phyloP scores from a whole-genome alignment of 1,140 invertebrate species.

The Carcinoscorpius rotundicauda region DNA sequence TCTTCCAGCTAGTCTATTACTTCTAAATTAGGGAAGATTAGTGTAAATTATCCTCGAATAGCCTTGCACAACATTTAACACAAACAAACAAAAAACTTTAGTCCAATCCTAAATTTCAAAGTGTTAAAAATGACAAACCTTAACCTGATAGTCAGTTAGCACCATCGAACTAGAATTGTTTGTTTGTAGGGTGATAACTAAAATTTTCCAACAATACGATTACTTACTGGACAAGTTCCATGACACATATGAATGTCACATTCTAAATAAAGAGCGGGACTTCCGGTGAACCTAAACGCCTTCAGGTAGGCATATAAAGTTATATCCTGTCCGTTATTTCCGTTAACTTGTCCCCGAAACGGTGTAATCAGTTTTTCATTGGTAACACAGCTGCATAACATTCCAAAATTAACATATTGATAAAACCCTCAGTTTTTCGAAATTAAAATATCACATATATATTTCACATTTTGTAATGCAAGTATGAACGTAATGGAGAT shows the following conservation, averaged over 20 bases:
- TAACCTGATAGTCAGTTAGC: too few relatives aligned
- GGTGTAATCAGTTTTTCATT: constrained; percentile 84
- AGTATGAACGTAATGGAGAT: not conserved
- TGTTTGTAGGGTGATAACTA: constrained; percentile 1
- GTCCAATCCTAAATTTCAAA: too few relatives aligned
- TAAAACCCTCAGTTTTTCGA: too few relatives aligned
- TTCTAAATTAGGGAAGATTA: too few relatives aligned
- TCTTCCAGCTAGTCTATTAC: too few relatives aligned
- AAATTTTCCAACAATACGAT: not conserved
- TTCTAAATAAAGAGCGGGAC: constrained; percentile 83
- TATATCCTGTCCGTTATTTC: constrained; percentile 69
- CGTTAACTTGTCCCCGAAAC: constrained; percentile 75
- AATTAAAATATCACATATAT: too few relatives aligned
- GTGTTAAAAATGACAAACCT: too few relatives aligned
- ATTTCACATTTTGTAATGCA: too few relatives aligned
- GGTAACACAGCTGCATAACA: constrained; percentile 60
- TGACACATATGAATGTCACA: constrained; percentile 92
- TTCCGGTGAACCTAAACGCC: constrained; percentile 79
- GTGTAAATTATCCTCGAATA: too few relatives aligned
- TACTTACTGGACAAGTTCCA: constrained; percentile 72
- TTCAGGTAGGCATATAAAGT: constrained; percentile 76
- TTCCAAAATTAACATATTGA: constrained; percentile 5
- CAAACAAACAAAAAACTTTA: too few relatives aligned
- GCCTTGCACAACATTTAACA: too few relatives aligned
- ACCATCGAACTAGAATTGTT: constrained; percentile 2